phyloP scores from a whole-genome alignment of 2,888 invertebrate genomes.

The Spisula subtruncata region DNA sequence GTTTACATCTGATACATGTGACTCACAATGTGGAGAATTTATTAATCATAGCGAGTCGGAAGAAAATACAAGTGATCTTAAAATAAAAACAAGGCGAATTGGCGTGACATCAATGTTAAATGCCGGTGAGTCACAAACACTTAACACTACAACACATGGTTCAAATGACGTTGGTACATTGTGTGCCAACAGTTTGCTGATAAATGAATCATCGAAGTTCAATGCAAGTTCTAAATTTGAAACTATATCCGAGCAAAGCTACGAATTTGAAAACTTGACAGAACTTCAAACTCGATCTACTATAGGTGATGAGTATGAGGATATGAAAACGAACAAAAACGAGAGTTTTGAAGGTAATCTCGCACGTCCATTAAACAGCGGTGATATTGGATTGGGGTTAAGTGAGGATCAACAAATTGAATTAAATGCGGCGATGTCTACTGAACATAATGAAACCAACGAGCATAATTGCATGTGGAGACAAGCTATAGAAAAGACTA shows the following conservation, averaged over 20 bases:
- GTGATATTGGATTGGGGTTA: background rate
- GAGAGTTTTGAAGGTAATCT: background rate
- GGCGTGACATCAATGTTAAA: background rate
- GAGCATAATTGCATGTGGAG: conserved; percentile 30
- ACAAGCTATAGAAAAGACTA: conserved; percentile 35
- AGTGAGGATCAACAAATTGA: background rate
- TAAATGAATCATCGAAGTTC: background rate
- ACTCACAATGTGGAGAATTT: background rate
- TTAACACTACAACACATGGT: background rate
- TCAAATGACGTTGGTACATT: background rate
- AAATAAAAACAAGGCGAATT: background rate
- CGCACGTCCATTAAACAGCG: background rate
- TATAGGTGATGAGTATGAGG: background rate
- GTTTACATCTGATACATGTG: background rate
- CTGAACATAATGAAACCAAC: background rate
- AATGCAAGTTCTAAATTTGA: background rate
- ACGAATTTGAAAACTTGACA: background rate
- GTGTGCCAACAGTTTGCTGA: background rate
- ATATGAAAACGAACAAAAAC: background rate
- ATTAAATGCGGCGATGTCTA: background rate
- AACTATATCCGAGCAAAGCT: background rate
- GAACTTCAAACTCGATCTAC: background rate
- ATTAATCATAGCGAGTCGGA: background rate
- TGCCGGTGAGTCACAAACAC: background rate
- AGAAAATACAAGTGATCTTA: background rate